Conservation (phyloP, 2,888 invertebrate species). For the Chaetoderma sp. region DNA sequence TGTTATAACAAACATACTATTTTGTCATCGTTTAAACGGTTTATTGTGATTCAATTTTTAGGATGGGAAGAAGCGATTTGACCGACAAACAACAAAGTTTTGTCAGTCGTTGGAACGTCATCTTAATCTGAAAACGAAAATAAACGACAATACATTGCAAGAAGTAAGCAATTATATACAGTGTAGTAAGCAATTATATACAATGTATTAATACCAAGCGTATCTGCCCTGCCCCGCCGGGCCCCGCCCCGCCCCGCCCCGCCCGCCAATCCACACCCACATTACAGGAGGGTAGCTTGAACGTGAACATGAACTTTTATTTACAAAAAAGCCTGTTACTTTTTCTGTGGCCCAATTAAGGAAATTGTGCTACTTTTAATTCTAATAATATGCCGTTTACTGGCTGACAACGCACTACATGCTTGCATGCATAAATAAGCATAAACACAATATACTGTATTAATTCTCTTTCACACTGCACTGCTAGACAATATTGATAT, state of each 20-base stretch:
- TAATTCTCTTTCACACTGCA: no score
- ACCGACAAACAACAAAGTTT: constrained; percentile 97
- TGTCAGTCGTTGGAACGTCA: constrained; percentile 97
- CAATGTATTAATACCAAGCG: no score
- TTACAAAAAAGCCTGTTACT: not conserved
- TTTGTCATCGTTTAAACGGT: no score
- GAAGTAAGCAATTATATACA: constrained; percentile 76
- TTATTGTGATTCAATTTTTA: constrained; percentile 70
- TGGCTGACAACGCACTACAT: no score
- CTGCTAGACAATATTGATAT: no score
- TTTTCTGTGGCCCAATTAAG: no score
- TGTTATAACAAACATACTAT: not conserved
- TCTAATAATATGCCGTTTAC: no score
- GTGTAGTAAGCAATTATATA: not conserved
- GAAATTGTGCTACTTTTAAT: no score
- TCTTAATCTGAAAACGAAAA: constrained; percentile 72
- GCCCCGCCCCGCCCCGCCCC: no score
- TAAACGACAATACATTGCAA: constrained; percentile 82
- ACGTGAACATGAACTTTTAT: not conserved
- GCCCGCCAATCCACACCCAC: not conserved
- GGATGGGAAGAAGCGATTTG: constrained; percentile 97
- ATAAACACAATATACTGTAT: no score
- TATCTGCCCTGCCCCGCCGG: no score
- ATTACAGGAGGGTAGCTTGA: not conserved
- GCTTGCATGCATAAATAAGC: no score